Evolutionary conservation across 1,140 invertebrate species (phyloP).

Genomic region (Dryas iulia): DNA sequence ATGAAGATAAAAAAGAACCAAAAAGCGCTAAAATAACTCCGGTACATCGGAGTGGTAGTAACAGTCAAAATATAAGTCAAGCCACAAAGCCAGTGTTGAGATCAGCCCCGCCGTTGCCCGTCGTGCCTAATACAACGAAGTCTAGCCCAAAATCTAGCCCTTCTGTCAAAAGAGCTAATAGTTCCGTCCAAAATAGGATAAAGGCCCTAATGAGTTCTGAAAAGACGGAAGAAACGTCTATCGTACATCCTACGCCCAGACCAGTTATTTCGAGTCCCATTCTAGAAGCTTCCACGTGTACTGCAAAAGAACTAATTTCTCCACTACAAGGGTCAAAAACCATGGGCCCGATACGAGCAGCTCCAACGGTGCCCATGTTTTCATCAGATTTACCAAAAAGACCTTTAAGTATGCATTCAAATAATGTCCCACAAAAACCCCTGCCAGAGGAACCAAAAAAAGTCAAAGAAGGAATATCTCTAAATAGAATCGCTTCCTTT

Average conservation of each 20-base stretch:
- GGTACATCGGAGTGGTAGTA: slow-evolving; percentile 66
- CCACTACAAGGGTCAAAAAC: slow-evolving; percentile 77
- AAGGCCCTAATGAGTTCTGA: slow-evolving; percentile 78
- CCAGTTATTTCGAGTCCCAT: slow-evolving; percentile 90
- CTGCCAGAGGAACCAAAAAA: slow-evolving; percentile 77
- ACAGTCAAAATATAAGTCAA: slow-evolving; percentile 58
- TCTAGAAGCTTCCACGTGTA: slow-evolving; percentile 88
- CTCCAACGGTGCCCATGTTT: slow-evolving; percentile 75
- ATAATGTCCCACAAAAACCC: slow-evolving; percentile 63
- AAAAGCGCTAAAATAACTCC: slow-evolving; percentile 72
- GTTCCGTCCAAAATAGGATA: slow-evolving; percentile 69
- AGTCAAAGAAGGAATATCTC: slow-evolving; percentile 81
- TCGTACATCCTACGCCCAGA: slow-evolving; percentile 79
- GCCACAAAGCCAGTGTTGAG: slow-evolving; percentile 64
- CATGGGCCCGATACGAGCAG: slow-evolving; percentile 80
- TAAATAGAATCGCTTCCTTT: slow-evolving; percentile 89
- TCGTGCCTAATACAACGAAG: slow-evolving; percentile 52
- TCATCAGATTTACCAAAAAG: slow-evolving; percentile 64
- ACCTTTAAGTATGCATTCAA: slow-evolving; percentile 80
- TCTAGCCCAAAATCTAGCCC: slow-evolving; percentile 60
- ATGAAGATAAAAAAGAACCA: slow-evolving; percentile 34
- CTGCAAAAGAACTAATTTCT: slow-evolving; percentile 85
- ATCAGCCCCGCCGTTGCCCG: slow-evolving; percentile 77
- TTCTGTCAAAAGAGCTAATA: slow-evolving; percentile 65
- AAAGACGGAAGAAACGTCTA: slow-evolving; percentile 50